A percentile compares a stretch with the other conserved stretches of the same genome.
These are phyloP conservation scores for Hesperophylax magnus DNA, from an alignment of 1,140 invertebrate genomes.

Conservation along the genomic window DNA sequence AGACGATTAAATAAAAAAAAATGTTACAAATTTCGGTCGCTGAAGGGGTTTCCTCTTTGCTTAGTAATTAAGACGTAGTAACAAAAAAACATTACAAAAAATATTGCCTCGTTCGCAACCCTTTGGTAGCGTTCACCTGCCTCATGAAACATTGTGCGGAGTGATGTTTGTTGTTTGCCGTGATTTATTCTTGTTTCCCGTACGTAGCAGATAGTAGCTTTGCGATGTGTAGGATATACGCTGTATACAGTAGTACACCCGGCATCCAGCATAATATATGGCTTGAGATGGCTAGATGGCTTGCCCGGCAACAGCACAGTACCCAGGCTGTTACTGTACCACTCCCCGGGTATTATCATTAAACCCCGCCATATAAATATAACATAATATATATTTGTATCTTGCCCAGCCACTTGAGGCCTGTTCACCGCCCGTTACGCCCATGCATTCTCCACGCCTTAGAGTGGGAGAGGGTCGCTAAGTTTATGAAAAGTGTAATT, in stretches of 20 bases:
- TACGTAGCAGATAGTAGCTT: constrained; percentile 1
- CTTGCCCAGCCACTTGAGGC: constrained; percentile 47
- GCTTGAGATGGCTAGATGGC: too few species aligned
- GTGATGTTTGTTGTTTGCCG: constrained; percentile 57
- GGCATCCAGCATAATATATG: too few species aligned
- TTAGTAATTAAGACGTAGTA: too few species aligned
- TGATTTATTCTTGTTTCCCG: constrained; percentile 54
- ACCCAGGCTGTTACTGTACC: constrained; percentile 1
- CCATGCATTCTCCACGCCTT: constrained; percentile 17
- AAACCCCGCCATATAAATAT: constrained; percentile 30
- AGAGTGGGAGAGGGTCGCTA: background rate
- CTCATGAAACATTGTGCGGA: constrained; percentile 34
- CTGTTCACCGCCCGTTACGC: background rate
- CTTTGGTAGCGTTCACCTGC: background rate
- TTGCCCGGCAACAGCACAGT: constrained; percentile 34
- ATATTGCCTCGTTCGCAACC: background rate
- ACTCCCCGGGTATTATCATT: constrained; percentile 54
- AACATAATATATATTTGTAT: constrained; percentile 38
- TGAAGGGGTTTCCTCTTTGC: too few species aligned
- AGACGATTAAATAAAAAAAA: too few species aligned
- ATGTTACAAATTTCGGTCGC: too few species aligned
- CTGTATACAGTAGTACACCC: background rate
- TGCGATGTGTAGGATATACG: background rate
- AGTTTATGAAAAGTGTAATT: constrained; percentile 33
- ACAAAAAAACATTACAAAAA: background rate